These are phyloP conservation scores for Pimpla rufipes DNA, from an alignment of 2,888 invertebrate genomes.

Conservation along the genomic window DNA sequence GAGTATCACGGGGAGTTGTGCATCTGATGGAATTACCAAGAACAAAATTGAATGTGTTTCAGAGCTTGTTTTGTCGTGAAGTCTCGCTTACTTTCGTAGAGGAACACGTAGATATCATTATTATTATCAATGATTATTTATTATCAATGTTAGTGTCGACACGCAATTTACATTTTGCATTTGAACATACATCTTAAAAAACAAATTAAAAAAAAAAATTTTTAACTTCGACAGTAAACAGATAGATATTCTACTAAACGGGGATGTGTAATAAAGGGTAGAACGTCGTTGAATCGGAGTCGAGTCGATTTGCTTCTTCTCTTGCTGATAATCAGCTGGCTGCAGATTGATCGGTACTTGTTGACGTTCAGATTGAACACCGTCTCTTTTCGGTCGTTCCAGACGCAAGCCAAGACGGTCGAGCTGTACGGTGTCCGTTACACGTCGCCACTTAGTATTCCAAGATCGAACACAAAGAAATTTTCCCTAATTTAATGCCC, in stretches of 20 bases:
- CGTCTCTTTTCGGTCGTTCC: constrained; percentile 93
- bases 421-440: constrained; percentile 99
- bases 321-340: constrained; percentile 95
- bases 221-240: constrained; percentile 14
- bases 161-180: constrained; percentile 33
- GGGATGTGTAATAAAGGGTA: constrained; percentile 88
- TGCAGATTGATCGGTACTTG: constrained; percentile 96
- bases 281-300: constrained; percentile 92
- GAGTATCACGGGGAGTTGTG: constrained; percentile 15
- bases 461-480: constrained; percentile 96
- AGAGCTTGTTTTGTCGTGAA: constrained; percentile 28
- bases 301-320: constrained; percentile 93
- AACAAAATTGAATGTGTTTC: constrained; percentile 35
- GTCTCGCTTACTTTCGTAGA: constrained; percentile 17
- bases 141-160: constrained; percentile 61
- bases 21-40: constrained; percentile 47
- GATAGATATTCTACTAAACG: constrained; percentile 15
- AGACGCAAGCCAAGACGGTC: too few species aligned
- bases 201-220: too few species aligned
- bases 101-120: constrained; percentile 26
- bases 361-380: constrained; percentile 96
- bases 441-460: constrained; percentile 95
- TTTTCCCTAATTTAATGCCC: constrained; percentile 91
- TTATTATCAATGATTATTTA: constrained; percentile 27
- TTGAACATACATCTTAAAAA: too few species aligned